Base-by-base conservation (phyloP, 2,797 vertebrate genomes). In the Hydrophis major region DNA sequence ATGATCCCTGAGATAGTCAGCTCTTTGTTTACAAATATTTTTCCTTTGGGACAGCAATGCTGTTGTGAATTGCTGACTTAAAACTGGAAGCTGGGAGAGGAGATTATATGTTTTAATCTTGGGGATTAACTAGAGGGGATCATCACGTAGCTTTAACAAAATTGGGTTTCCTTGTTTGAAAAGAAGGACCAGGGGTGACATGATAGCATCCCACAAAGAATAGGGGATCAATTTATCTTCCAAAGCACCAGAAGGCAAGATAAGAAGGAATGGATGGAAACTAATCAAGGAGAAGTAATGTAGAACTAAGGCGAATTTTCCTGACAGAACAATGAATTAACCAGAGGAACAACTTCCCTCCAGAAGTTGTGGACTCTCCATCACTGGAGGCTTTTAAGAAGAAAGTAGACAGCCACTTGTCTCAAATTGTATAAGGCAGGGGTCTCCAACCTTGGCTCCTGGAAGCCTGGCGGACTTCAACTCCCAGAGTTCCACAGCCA, bases 301-400 rank as follows among this genome's bases (percentile, higher is more conserved):
- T 66, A 14, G 63, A 66, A 66, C 5, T 66, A 66, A 66, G 63
- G 28, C n/a, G 28, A 66, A n/a, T 4, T 13, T n/a, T 66, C 28
- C 63, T 66, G 2, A 66, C 63, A 66, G 61, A 13, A 66, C 61
- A n/a, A 66, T 66, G 0, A 61, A 61, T 61, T 27, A 32, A 32
- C n/a, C n/a, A 3, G n/a, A 0, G 13, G n/a, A 32, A 69, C 2
- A 0, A 0, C n/a, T 69, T 69, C 1, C n/a, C 5, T 1, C n/a
- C 66, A 69, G n/a, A 69, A 6, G 14, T 32, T 69, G 66, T 69
- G 14, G n/a, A 0, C 32, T 2, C 4, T 32, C 13, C 63, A 66
- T n/a, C 63, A 2, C 63, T 32, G 13, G 13, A 66, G 10, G 11
- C 4, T 14, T 32, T 69, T 32, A 16, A 69, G 63, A 16, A 69